Evolutionary conservation across 2,888 invertebrate genomes (phyloP).

Genomic region (Euphydryas editha): DNA sequence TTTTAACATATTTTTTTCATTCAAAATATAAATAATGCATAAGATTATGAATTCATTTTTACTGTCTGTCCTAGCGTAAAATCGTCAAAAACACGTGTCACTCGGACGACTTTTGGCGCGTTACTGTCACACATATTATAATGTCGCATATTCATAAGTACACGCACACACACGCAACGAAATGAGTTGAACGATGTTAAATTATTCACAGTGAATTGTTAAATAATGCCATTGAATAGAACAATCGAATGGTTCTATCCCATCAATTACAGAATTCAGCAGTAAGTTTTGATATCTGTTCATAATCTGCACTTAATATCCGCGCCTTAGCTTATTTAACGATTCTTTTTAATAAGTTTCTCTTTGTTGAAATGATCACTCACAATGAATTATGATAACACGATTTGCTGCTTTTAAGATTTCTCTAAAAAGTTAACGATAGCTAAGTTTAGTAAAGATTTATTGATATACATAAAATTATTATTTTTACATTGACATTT

Average conservation of each 20-base stretch:
- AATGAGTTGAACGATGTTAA: not conserved
- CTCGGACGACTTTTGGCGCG: no score
- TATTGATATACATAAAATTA: not conserved
- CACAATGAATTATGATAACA: not conserved
- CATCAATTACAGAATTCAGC: not conserved
- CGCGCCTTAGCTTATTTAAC: not conserved
- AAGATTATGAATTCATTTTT: no score
- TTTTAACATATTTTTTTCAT: no score
- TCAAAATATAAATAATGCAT: no score
- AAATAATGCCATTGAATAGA: not conserved
- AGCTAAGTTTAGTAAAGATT: not conserved
- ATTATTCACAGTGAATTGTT: not conserved
- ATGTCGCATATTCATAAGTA: not conserved
- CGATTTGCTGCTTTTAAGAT: not conserved
- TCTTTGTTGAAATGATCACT: slow-evolving; percentile 5
- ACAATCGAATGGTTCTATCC: not conserved
- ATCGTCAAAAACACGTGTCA: no score
- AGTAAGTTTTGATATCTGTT: slow-evolving; percentile 3
- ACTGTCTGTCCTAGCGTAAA: no score
- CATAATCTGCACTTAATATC: not conserved
- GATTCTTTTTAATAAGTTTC: slow-evolving; percentile 8
- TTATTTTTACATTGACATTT: not conserved
- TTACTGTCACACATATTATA: no score
- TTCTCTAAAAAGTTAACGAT: not conserved
- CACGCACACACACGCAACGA: not conserved